Conservation (phyloP, 2,797 vertebrate genomes). For the Gymnocypris eckloni region DNA sequence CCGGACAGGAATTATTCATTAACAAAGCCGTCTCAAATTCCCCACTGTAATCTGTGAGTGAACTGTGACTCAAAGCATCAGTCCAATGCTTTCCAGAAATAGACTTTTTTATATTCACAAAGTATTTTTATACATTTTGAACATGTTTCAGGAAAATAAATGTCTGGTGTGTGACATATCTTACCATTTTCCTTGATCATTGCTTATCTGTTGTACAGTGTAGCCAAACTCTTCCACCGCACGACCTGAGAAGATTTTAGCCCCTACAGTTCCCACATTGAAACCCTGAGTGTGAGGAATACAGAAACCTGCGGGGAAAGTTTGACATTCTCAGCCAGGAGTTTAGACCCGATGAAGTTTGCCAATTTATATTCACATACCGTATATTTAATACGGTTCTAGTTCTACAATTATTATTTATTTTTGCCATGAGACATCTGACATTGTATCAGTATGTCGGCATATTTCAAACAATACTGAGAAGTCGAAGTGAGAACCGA, state of each 20-base stretch:
- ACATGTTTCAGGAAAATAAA: not conserved
- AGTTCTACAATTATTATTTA: not conserved
- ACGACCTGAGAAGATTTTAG: conserved; percentile 50
- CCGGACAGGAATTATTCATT: not conserved
- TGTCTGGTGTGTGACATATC: not conserved
- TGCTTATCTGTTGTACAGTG: conserved; percentile 36
- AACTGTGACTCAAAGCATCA: not conserved
- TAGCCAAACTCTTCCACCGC: not conserved
- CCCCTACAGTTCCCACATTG: conserved; percentile 51
- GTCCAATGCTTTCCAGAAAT: not conserved
- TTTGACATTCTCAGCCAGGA: not conserved
- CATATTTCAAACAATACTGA: conserved; percentile 20
- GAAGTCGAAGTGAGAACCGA: not conserved
- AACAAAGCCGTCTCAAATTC: not conserved
- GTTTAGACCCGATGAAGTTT: not conserved
- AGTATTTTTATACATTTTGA: not conserved
- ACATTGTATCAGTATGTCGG: not conserved
- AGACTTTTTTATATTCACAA: not conserved
- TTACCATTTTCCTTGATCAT: conserved; percentile 26
- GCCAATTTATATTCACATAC: not conserved
- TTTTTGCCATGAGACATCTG: no score
- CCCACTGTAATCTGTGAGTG: not conserved
- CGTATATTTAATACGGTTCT: not conserved
- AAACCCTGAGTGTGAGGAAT: conserved; percentile 15
- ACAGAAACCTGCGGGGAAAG: conserved; percentile 2